Base-by-base conservation (phyloP, 2,113 vertebrate species). In the Dissostichus mawsoni region DNA sequence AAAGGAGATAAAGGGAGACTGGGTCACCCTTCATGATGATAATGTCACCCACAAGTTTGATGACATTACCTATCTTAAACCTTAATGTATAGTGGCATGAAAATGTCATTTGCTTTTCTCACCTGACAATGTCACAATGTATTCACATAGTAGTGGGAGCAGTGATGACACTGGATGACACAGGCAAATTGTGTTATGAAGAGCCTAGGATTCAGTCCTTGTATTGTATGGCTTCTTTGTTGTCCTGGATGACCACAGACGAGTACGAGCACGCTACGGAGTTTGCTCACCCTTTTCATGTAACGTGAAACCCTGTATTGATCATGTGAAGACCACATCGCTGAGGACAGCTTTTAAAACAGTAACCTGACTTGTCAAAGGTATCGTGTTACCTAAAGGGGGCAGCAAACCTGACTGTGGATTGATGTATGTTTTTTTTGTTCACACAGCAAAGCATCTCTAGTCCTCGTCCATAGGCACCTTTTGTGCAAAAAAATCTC, bases 231-330 rank as follows among this genome's bases (percentile, higher is more conserved):
- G 89, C 90, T 91, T 87, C 79, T 85, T 72, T 84, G 78, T 88
- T 90, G 78, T 88, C 82, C 81, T 85, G 86, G 89, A 90, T 89
- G 85, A 84, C 80, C 90, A 85, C 89, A 67, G 83, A 87, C 67
- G 80, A 74, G 67, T 81, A 41, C 36, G 86, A 89, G 89, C 84
- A 86, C 76, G 78, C 76, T 67, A 52, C 41, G 48, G 81, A 89
- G 86, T 94, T 92, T 91, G 90, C 85, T 89, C 87, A 81, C 90
- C 91, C 83, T 85, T 90, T 93, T 84, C 84, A 83, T 74, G 84
- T 91, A 90, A 92, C 83, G 56, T 53, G 56, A 88, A 82, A 80
- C 79, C 78, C 52, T 52, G 67, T 74, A 81, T 85, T 81, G 84
- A 90, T 81, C 75, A 87, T 23, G 53, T 78, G 83, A 86, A 85